Conservation (phyloP, 2,797 vertebrate genomes). For the Synanceia verrucosa region DNA sequence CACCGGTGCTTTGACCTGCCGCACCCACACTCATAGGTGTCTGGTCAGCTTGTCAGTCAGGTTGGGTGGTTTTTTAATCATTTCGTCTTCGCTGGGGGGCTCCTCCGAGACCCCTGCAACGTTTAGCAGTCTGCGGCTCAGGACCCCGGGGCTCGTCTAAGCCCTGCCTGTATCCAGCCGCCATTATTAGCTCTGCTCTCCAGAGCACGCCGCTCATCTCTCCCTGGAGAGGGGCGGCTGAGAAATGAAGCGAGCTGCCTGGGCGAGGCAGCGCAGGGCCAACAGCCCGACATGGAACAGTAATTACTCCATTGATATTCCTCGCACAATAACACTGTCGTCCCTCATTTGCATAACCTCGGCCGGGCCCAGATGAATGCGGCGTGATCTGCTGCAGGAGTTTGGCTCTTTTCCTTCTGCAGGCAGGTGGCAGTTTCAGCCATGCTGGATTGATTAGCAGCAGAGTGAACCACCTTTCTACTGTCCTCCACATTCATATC, state of each 20-base stretch:
- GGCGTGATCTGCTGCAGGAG: conserved; percentile 84
- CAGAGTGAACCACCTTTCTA: conserved; percentile 33
- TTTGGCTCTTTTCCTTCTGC: conserved; percentile 75
- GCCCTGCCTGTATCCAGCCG: conserved; percentile 91
- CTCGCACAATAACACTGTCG: conserved; percentile 99
- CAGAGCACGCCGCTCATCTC: conserved; percentile 92
- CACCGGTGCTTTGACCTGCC: conserved; percentile 60
- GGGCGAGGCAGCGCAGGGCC: conserved; percentile 85
- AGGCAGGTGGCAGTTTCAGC: conserved; percentile 57
- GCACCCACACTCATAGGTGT: conserved; percentile 70
- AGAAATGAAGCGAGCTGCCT: conserved; percentile 94
- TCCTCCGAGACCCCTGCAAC: conserved; percentile 92
- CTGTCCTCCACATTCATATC: no score
- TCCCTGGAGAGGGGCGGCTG: conserved; percentile 91
- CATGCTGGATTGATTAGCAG: conserved; percentile 46
- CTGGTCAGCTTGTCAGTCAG: conserved; percentile 92
- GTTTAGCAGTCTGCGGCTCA: conserved; percentile 97
- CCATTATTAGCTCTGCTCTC: conserved; percentile 99
- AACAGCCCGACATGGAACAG: conserved; percentile 92
- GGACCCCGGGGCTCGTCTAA: conserved; percentile 95
- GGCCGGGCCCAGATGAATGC: conserved; percentile 87
- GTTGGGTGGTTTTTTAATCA: conserved; percentile 93
- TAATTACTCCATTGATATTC: conserved; percentile 99
- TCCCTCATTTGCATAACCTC: conserved; percentile 99
- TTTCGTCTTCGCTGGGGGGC: conserved; percentile 92